phyloP scores from a whole-genome alignment of 2,888 invertebrate genomes.

The Ypsolopha scabrella region DNA sequence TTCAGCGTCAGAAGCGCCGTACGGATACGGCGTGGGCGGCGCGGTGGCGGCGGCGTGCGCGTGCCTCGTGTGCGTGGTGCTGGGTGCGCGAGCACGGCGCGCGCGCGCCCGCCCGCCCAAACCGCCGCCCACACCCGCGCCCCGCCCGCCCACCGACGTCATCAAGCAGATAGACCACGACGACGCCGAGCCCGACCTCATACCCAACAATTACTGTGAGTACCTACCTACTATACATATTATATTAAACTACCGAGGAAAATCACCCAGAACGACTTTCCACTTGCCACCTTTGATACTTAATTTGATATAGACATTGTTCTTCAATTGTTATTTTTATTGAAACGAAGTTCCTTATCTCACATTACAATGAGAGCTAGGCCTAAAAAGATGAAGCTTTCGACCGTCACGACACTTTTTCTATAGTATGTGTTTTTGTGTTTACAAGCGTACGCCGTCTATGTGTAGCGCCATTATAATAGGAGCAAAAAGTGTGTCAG shows the following conservation, averaged over 20 bases:
- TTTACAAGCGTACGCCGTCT: too few species aligned
- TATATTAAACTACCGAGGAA: background rate
- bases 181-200: slow-evolving; percentile 57
- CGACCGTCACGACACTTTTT: too few species aligned
- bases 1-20: slow-evolving; percentile 40
- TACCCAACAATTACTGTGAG: slow-evolving; percentile 60
- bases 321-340: too few species aligned
- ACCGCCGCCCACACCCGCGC: slow-evolving; percentile 15
- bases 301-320: too few species aligned
- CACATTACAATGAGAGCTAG: too few species aligned
- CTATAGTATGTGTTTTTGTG: too few species aligned
- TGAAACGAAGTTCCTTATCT: too few species aligned
- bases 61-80: slow-evolving; percentile 36
- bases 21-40: slow-evolving; percentile 36
- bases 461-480: too few species aligned
- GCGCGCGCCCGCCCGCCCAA: slow-evolving; percentile 19
- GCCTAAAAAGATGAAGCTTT: too few species aligned
- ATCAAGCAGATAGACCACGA: slow-evolving; percentile 36
- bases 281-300: too few species aligned
- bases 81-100: slow-evolving; percentile 18
- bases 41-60: slow-evolving; percentile 39
- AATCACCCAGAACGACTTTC: background rate
- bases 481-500: too few species aligned
- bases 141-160: slow-evolving; percentile 13
- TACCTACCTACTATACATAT: slow-evolving; percentile 8